Evolutionary conservation across 2,797 vertebrate genomes (phyloP).

Genomic region (Todus mexicanus): DNA sequence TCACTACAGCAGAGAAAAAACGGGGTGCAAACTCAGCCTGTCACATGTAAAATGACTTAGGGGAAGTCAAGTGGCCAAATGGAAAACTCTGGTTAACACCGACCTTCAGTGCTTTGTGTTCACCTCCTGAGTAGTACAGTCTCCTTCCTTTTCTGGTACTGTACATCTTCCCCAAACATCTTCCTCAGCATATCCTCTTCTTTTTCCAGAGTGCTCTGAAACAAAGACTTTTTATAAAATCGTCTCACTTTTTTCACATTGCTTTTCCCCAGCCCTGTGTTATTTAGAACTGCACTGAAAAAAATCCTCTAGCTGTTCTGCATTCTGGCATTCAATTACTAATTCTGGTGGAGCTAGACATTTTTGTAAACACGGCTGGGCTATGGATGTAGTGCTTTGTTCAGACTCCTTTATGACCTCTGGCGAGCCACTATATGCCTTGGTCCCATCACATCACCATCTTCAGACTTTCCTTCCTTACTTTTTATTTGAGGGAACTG

Average conservation of each 20-base stretch:
- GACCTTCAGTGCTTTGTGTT: background rate
- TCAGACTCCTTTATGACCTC: background rate
- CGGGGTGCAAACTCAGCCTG: background rate
- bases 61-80: background rate
- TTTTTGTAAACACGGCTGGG: constrained; percentile 12
- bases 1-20: background rate
- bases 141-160: background rate
- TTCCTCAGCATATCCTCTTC: background rate
- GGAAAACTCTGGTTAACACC: background rate
- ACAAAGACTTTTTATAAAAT: background rate
- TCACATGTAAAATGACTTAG: background rate
- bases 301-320: background rate
- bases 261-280: background rate
- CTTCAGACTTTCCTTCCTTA: constrained; percentile 3
- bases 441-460: background rate
- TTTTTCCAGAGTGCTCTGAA: background rate
- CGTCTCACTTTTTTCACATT: background rate
- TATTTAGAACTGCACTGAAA: background rate
- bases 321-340: background rate
- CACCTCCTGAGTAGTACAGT: background rate
- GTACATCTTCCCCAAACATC: background rate
- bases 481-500: background rate
- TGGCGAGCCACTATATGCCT: background rate
- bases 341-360: constrained; percentile 10
- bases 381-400: background rate